Percentiles rank a stretch among this genome's conserved stretches.
phyloP scores from a whole-genome alignment of 2,888 invertebrate genomes.

The Erannis defoliaria region DNA sequence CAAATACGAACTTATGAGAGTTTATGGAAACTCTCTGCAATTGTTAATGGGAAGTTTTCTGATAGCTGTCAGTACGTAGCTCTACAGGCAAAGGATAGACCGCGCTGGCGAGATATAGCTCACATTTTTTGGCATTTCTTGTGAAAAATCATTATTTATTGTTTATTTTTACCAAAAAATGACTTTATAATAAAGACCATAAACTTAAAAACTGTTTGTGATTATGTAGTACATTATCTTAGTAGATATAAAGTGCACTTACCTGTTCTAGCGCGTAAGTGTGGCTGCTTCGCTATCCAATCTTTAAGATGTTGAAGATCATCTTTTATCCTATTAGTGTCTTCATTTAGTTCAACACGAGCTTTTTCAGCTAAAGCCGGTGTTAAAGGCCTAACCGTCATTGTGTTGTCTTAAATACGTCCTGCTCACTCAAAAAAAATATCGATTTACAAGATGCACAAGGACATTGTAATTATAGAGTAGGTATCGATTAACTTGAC shows the following conservation, averaged over 20 bases:
- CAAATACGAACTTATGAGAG: too few relatives aligned
- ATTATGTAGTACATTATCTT: neutral
- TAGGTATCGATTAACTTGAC: neutral
- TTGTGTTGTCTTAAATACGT: constrained; percentile 38
- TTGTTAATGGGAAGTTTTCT: too few relatives aligned
- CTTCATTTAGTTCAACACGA: constrained; percentile 83
- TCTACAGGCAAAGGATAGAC: too few relatives aligned
- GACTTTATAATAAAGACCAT: too few relatives aligned
- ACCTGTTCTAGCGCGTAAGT: constrained; percentile 72
- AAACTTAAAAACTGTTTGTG: too few relatives aligned
- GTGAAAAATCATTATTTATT: too few relatives aligned
- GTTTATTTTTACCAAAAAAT: too few relatives aligned
- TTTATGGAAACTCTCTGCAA: too few relatives aligned
- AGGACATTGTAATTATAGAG: neutral
- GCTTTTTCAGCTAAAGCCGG: constrained; percentile 74
- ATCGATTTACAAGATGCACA: neutral
- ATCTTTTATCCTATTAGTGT: constrained; percentile 71
- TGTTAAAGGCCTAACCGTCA: constrained; percentile 61
- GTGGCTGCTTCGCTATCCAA: constrained; percentile 86
- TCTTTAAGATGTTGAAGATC: constrained; percentile 82
- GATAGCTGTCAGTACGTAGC: too few relatives aligned
- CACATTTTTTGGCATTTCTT: too few relatives aligned
- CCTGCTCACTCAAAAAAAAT: constrained; percentile 1
- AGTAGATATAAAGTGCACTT: neutral
- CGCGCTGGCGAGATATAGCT: too few relatives aligned